phyloP scores from a whole-genome alignment of 2,113 vertebrate genomes.

The Eurypyga helias region DNA sequence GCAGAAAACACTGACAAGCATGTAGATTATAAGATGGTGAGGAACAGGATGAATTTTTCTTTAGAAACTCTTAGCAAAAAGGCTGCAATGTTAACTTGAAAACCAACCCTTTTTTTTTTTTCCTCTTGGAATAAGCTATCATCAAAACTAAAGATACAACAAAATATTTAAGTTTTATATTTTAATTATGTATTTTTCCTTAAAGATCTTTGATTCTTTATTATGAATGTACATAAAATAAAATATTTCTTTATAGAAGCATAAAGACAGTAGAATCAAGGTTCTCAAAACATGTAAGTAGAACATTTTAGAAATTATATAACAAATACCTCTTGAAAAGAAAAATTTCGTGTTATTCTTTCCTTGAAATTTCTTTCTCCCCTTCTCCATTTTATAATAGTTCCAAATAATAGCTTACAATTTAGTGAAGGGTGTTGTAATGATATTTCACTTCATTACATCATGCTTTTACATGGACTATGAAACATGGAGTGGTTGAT shows the following conservation, averaged over 20 bases:
- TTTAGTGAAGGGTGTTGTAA: slow-evolving; percentile 19
- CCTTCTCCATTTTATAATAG: background rate
- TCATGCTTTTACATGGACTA: background rate
- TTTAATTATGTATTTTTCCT: background rate
- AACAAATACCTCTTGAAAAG: background rate
- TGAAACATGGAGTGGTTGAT: background rate
- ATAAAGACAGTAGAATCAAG: background rate
- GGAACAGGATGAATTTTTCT: background rate
- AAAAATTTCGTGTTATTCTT: background rate
- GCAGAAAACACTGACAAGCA: background rate
- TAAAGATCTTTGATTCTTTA: background rate
- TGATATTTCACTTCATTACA: slow-evolving; percentile 20
- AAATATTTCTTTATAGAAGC: background rate
- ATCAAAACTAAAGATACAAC: background rate
- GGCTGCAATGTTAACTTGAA: background rate
- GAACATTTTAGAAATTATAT: background rate
- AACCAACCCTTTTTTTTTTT: background rate
- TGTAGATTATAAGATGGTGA: background rate
- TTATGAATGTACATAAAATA: background rate
- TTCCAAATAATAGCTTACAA: slow-evolving; percentile 1
- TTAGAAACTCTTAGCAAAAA: background rate
- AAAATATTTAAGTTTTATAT: background rate
- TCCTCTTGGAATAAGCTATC: background rate
- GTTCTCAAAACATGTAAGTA: background rate
- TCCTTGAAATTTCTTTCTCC: background rate